Conservation (phyloP, 30 jellyfish, hydroid and myxozoan genomes). For the Cassiopea xamachana region DNA sequence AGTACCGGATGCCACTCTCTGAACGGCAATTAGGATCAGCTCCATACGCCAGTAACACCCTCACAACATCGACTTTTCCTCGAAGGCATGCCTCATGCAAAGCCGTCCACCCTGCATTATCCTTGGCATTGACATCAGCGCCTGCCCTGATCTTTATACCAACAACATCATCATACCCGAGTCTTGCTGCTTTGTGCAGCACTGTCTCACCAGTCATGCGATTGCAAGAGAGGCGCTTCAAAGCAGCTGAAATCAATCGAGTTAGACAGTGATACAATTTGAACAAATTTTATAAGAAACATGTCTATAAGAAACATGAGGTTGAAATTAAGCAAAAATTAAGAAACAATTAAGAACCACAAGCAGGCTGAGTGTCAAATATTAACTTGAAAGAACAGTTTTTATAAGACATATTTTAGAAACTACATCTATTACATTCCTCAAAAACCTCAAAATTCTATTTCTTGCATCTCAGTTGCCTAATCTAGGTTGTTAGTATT, state of each 20-base stretch:
- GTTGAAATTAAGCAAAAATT: no score
- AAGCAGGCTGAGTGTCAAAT: no score
- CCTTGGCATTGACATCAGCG: slow-evolving; percentile 93
- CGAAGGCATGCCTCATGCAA: slow-evolving; percentile 96
- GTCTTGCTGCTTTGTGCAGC: slow-evolving; percentile 97
- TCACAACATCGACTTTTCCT: slow-evolving; percentile 83
- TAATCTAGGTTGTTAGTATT: no score
- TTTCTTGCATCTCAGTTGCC: no score
- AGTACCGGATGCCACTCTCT: slow-evolving; percentile 87
- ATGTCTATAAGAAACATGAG: no score
- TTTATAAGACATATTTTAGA: no score
- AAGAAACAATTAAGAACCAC: no score
- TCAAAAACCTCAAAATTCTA: no score
- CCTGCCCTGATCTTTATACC: slow-evolving; percentile 73
- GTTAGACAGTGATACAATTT: no score
- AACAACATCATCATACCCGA: slow-evolving; percentile 86
- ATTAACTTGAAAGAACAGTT: no score
- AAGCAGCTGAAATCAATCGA: slow-evolving; percentile 21
- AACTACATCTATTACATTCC: no score
- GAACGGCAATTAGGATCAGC: slow-evolving; percentile 94
- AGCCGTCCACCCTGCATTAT: slow-evolving; percentile 98
- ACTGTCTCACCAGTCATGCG: slow-evolving; percentile 97
- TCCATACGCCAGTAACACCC: slow-evolving; percentile 82
- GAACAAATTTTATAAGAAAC: no score
- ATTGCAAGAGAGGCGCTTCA: slow-evolving; percentile 68